Conservation (phyloP, 2,113 vertebrate species). For the Siniperca chuatsi region DNA sequence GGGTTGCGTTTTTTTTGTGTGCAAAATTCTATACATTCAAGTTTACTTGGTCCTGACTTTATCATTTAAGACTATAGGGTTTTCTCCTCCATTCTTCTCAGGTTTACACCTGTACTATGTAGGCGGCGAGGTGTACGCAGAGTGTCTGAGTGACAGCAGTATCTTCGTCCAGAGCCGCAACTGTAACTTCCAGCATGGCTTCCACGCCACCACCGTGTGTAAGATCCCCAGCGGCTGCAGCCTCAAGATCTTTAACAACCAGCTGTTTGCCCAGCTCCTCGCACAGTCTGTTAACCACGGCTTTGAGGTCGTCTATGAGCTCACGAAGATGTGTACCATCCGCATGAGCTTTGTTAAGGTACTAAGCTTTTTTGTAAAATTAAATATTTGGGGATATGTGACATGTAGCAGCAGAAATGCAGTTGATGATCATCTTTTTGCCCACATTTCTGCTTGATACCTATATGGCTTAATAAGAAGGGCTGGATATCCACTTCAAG, state of each 20-base stretch:
- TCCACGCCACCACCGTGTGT: conserved; percentile 96
- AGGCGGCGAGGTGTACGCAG: conserved; percentile 95
- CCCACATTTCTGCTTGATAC: not conserved
- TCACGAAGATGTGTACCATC: conserved; percentile 99
- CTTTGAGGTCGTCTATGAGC: conserved; percentile 97
- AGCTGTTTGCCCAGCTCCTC: conserved; percentile 96
- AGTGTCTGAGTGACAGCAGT: conserved; percentile 98
- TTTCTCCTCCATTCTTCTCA: conserved; percentile 49
- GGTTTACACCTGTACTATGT: conserved; percentile 97
- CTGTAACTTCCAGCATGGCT: conserved; percentile 98
- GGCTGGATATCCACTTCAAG: conserved; percentile 12
- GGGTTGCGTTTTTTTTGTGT: not conserved
- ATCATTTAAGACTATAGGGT: not conserved
- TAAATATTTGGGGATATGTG: not conserved
- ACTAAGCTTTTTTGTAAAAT: conserved; percentile 33
- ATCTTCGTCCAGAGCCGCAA: conserved; percentile 99
- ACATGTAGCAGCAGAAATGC: not conserved
- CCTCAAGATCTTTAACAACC: conserved; percentile 99
- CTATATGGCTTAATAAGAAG: not conserved
- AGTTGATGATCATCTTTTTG: not conserved
- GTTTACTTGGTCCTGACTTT: not conserved
- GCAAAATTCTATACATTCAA: not conserved
- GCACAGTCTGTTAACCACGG: conserved; percentile 97
- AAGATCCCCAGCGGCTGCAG: conserved; percentile 99
- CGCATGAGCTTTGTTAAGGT: conserved; percentile 99